Percentiles rank a stretch among this genome's conserved stretches.
Evolutionary conservation across 2,888 invertebrate genomes (phyloP).

Genomic region (Drosophila ezoana): DNA sequence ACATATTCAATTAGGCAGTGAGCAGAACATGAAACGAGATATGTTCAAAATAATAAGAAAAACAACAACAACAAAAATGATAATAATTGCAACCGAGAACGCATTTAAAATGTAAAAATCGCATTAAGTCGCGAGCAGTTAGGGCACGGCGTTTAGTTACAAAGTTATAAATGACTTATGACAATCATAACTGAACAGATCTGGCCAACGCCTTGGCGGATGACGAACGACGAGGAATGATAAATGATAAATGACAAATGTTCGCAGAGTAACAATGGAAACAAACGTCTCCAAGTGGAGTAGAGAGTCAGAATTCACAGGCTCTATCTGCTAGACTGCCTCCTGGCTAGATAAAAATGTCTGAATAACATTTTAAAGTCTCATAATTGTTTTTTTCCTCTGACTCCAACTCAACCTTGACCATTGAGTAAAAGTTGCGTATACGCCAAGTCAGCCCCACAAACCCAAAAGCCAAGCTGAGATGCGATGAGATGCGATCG

Average conservation of each 20-base stretch:
- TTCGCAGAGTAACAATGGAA: slow-evolving; percentile 63
- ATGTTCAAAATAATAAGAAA: slow-evolving; percentile 54
- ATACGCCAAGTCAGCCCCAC: slow-evolving; percentile 47
- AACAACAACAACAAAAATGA: slow-evolving; percentile 1
- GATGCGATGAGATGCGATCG: slow-evolving; percentile 9
- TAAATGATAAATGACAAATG: slow-evolving; percentile 49
- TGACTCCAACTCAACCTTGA: slow-evolving; percentile 59
- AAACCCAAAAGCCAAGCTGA: slow-evolving; percentile 39
- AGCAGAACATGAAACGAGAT: slow-evolving; percentile 52
- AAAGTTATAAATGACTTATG: slow-evolving; percentile 51
- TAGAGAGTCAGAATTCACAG: slow-evolving; percentile 29
- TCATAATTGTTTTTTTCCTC: background rate
- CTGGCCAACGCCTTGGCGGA: slow-evolving; percentile 53
- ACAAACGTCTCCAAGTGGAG: slow-evolving; percentile 7
- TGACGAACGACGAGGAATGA: slow-evolving; percentile 44
- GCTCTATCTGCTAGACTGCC: slow-evolving; percentile 22
- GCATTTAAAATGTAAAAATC: slow-evolving; percentile 57
- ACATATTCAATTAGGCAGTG: slow-evolving; percentile 67
- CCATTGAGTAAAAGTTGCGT: slow-evolving; percentile 58
- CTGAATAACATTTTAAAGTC: background rate
- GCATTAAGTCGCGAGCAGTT: slow-evolving; percentile 45
- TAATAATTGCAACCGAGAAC: slow-evolving; percentile 57
- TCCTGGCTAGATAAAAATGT: slow-evolving; percentile 44
- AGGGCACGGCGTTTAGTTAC: background rate
- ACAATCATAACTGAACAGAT: slow-evolving; percentile 45